Evolutionary conservation across 2,797 vertebrate genomes (phyloP).

Genomic region (Premnoplex brunnescens): DNA sequence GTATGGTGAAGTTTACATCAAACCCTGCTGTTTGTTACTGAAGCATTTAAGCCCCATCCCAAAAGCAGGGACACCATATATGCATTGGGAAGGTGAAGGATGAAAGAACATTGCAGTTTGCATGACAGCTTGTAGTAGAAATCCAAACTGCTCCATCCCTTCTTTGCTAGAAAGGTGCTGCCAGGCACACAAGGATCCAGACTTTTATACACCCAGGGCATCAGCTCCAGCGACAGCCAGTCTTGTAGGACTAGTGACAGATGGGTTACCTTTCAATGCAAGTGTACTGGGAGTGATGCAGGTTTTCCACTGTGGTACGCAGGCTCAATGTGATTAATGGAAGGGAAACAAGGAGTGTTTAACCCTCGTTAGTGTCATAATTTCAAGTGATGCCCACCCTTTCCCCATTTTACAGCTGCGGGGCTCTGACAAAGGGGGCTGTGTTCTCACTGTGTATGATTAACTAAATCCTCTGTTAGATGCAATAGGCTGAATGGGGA

Average conservation of each 20-base stretch:
- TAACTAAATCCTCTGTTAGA: conserved; percentile 1
- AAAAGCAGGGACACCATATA: not conserved
- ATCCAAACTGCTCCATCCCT: not conserved
- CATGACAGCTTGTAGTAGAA: not conserved
- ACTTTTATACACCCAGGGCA: not conserved
- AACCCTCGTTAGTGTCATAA: conserved; percentile 4
- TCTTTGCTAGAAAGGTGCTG: not conserved
- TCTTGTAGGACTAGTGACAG: fast-evolving
- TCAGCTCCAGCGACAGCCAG: not conserved
- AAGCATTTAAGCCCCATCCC: not conserved
- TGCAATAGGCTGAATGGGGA: not conserved
- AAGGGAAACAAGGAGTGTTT: not conserved
- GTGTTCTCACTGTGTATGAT: conserved; percentile 33
- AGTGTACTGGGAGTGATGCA: not conserved
- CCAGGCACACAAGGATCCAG: too few species aligned
- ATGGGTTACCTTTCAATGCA: not conserved
- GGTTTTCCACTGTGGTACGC: not conserved
- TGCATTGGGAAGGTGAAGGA: not conserved
- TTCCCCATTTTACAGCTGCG: not conserved
- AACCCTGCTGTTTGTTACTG: not conserved
- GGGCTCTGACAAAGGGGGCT: conserved; percentile 29
- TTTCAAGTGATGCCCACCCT: not conserved
- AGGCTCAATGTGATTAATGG: not conserved
- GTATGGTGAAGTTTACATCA: not conserved
- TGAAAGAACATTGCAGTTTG: not conserved